A percentile compares a stretch with the other conserved stretches of the same genome.
Evolutionary conservation across 23 tunicate species (phyloP).

Genomic region (Styela clava): DNA sequence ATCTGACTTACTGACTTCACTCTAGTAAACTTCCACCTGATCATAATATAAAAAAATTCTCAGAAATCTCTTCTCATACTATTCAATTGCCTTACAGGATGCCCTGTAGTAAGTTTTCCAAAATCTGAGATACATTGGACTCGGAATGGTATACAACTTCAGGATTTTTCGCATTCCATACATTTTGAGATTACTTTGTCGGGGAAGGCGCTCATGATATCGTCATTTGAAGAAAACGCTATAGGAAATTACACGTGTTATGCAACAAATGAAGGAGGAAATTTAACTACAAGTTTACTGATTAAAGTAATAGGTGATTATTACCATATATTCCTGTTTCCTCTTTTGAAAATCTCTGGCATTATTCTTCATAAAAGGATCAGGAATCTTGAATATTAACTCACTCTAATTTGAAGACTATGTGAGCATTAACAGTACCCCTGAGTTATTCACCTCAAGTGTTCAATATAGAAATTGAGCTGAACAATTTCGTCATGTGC

Average conservation of each 20-base stretch:
- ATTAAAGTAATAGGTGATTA: conserved; percentile 46
- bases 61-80: no score
- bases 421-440: no score
- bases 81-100: conserved; percentile 53
- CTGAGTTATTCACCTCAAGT: no score
- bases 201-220: conserved; percentile 41
- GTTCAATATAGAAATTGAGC: no score
- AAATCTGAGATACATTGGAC: conserved; percentile 41
- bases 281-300: conserved; percentile 39
- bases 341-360: no score
- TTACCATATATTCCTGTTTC: not conserved
- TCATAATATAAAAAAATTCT: no score
- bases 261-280: conserved; percentile 76
- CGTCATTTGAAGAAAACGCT: conserved; percentile 26
- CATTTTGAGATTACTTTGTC: conserved; percentile 41
- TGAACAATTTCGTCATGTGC: no score
- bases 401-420: no score
- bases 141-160: conserved; percentile 33
- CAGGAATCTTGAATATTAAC: no score
- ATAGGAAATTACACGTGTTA: conserved; percentile 53
- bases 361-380: no score
- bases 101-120: conserved; percentile 69
- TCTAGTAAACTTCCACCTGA: no score
- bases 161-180: conserved; percentile 17
- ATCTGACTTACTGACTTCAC: no score